Conservation (phyloP, 2,888 invertebrate genomes). For the Chouioia cunea region DNA sequence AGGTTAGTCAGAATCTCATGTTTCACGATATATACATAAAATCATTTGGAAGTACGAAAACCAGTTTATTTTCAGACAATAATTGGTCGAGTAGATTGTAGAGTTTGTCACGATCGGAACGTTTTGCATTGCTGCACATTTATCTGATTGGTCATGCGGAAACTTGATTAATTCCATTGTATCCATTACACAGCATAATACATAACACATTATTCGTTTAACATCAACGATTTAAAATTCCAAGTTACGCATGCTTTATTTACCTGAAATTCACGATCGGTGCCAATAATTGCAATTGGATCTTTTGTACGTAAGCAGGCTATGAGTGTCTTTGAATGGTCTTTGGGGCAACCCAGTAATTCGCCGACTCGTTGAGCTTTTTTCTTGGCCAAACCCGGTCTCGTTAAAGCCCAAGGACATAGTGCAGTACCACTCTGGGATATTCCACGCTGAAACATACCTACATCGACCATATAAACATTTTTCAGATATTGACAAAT, state of each 20-base stretch:
- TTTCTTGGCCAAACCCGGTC: slow-evolving; percentile 72
- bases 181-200: neutral
- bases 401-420: slow-evolving; percentile 77
- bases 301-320: slow-evolving; percentile 75
- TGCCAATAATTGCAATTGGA: slow-evolving; percentile 75
- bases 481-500: too few relatives aligned
- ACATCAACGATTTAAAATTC: neutral
- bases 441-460: slow-evolving; percentile 79
- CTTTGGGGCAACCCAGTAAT: slow-evolving; percentile 73
- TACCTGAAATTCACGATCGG: slow-evolving; percentile 79
- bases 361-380: slow-evolving; percentile 75
- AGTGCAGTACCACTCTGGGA: slow-evolving; percentile 82
- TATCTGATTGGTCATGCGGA: neutral
- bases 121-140: too few relatives aligned
- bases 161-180: slow-evolving; percentile 12
- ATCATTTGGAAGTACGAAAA: too few relatives aligned
- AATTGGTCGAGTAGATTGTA: too few relatives aligned
- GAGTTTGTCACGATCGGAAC: too few relatives aligned
- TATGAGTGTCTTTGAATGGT: slow-evolving; percentile 71
- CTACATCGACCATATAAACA: slow-evolving; percentile 63
- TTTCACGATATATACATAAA: too few relatives aligned
- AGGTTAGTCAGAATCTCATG: too few relatives aligned
- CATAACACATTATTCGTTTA: neutral
- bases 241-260: neutral
- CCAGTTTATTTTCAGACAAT: too few relatives aligned